Evolutionary conservation across 2,113 vertebrate species (phyloP).

Genomic region (Oreochromis spilurus): DNA sequence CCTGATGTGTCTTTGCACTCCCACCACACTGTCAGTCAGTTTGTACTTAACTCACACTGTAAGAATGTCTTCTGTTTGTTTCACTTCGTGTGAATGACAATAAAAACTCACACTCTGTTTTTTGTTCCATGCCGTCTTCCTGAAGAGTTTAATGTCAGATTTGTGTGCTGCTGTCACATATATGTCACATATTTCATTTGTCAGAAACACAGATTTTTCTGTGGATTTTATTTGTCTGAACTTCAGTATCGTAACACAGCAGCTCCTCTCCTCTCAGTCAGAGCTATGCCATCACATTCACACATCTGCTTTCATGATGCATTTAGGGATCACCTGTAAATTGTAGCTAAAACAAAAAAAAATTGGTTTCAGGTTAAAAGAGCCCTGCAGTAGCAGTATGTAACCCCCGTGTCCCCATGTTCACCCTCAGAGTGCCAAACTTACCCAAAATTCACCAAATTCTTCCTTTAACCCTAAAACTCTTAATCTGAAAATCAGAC

Average conservation of each 20-base stretch:
- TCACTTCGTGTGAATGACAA: background rate
- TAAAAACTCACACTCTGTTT: background rate
- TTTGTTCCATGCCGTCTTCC: fast-evolving
- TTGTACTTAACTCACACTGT: background rate
- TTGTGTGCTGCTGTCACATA: too few species aligned
- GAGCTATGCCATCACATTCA: background rate
- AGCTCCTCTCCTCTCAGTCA: background rate
- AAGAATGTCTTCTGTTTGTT: background rate
- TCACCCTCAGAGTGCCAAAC: background rate
- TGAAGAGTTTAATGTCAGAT: fast-evolving
- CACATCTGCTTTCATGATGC: background rate
- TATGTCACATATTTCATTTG: background rate
- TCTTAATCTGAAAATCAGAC: background rate
- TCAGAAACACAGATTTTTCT: background rate
- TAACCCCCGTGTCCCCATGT: background rate
- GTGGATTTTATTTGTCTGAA: background rate
- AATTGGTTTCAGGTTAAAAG: background rate
- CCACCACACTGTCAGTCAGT: background rate
- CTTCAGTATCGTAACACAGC: background rate
- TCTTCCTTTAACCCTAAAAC: background rate
- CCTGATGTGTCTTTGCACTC: background rate
- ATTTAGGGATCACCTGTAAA: background rate
- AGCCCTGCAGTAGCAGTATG: background rate
- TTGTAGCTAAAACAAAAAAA: background rate
- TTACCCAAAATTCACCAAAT: background rate